Base-by-base conservation (phyloP, 2,113 vertebrate genomes). In the Stegastes partitus region DNA sequence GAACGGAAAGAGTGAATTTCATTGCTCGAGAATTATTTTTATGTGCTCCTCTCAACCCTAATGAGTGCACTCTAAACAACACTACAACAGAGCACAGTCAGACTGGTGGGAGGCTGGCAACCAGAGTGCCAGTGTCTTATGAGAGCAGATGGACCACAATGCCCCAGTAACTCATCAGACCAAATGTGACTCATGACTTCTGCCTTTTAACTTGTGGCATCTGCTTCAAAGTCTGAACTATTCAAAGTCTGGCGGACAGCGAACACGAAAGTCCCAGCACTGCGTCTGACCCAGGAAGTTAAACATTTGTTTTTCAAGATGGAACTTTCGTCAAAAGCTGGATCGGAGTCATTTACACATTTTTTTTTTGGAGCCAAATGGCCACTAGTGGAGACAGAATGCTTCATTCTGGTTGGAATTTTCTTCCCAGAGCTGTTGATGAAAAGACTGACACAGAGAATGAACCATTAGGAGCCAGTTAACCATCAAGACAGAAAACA, bases 91-190 rank as follows among this genome's bases (percentile, higher is more conserved):
- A 76, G 68, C 50, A 72, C 42, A 65, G 71, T 73, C 26, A 19
- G 81, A 85, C 77, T 78, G 57, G 79, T 84, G 83, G 87, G 82
- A 82, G 80, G 63, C 39, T 89, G 88, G 80, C 85, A 84, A 62
- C 58, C 69, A 44, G 39, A 79, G 66, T 64, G 79, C 58, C 73
- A 59, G 54, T 70, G 79, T 80, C 82, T 87, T 84, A 64, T 69
- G 83, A 87, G 83, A 92, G 79, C 91, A 92, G 91, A 89, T 88
- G 87, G 89, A 85, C 80, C 69, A 65, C 80, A 66, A 79, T 69
- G 69, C 44, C 82, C 81, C 79, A 74, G 16, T 65, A 77, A 86
- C 59, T 79, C 83, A 81, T 86, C 78, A 71, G 63, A 86, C 67
- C 56, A 81, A 86, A 82, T 85, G 72, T 79, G 83, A 90, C 81